Evolutionary conservation across 2,113 vertebrate genomes (phyloP), one percentile per base, ranked within the genome.

Genomic region (Lamprotornis superbus): DNA sequence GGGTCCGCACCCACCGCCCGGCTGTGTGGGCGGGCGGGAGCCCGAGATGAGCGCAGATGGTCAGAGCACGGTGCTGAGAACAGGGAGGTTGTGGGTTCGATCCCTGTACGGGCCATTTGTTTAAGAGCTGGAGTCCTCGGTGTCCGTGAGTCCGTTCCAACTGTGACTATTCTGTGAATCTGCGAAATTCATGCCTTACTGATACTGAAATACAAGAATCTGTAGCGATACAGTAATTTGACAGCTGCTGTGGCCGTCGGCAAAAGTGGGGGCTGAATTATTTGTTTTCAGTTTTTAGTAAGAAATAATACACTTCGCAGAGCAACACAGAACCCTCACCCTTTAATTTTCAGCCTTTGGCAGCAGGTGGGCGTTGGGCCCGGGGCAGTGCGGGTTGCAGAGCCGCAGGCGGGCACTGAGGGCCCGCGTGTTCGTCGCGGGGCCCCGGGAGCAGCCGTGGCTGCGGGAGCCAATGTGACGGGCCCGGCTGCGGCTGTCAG

Each of bases 241-340:
- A 23, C 33, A 15, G 0, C 6, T 25, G 15, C 8, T 13, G 24
- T 4, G 52, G 56, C 13, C 6, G 13, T 47, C 23, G 1, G n/a
- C 35, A 31, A 4, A 6, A 52, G 27, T 0, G 10, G 2, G 21
- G 60, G 21, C 10, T 10, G 56, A 52, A 10, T 25, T 16, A 8
- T 0, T 39, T 22, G 6, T 3, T 31, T 27, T 10, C 17, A 2
- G 24, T 12, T 39, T 27, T 67, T 21, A 31, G 7, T 37, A 10
- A 23, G 37, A 21, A 40, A 7, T 14, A 3, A 1, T 2, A 0
- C 15, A 6, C 23, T 63, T 28, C 0, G 2, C 20, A 17, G 40
- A 42, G 37, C 40, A 5, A 0, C 11, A 3, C 6, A 2, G 7
- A 47, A 9, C 3, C 4, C n/a, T 33, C 9, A 1, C 40, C 1